phyloP scores from a whole-genome alignment of 2,113 vertebrate genomes.

The Hemiprocne comata region DNA sequence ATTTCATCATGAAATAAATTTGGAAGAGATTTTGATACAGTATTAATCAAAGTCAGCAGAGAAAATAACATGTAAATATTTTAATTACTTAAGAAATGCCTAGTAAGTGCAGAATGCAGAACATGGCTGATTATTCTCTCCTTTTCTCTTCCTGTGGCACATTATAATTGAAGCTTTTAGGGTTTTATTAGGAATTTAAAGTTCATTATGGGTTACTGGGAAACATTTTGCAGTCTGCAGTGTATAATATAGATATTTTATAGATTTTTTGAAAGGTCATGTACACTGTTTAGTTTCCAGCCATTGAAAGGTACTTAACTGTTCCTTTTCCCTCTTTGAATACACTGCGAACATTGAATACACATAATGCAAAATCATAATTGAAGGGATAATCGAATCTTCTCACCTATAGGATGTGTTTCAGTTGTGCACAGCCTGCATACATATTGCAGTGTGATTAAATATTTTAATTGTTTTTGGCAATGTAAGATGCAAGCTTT shows the following conservation, averaged over 20 bases:
- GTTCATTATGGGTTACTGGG: not conserved
- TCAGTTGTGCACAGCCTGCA: not conserved
- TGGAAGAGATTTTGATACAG: not conserved
- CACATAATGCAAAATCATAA: not conserved
- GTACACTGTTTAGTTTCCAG: not conserved
- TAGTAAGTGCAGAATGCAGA: not conserved
- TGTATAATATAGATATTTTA: not conserved
- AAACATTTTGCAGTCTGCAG: not conserved
- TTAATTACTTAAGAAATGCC: not conserved
- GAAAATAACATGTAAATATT: not conserved
- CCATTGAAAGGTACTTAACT: not conserved
- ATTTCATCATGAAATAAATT: not conserved
- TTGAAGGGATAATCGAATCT: not conserved
- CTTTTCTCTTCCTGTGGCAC: not conserved
- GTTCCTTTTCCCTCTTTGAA: not conserved
- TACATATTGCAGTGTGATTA: not conserved
- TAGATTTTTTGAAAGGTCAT: not conserved
- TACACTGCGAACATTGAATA: not conserved
- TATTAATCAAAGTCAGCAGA: not conserved
- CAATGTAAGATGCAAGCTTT: constrained; percentile 38
- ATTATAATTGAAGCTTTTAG: not conserved
- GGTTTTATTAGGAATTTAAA: not conserved
- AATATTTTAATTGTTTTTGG: constrained; percentile 50
- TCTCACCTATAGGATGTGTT: not conserved
- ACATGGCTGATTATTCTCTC: not conserved